Evolutionary conservation across 2,113 vertebrate species (phyloP).

Genomic region (Muscicapa adusta): DNA sequence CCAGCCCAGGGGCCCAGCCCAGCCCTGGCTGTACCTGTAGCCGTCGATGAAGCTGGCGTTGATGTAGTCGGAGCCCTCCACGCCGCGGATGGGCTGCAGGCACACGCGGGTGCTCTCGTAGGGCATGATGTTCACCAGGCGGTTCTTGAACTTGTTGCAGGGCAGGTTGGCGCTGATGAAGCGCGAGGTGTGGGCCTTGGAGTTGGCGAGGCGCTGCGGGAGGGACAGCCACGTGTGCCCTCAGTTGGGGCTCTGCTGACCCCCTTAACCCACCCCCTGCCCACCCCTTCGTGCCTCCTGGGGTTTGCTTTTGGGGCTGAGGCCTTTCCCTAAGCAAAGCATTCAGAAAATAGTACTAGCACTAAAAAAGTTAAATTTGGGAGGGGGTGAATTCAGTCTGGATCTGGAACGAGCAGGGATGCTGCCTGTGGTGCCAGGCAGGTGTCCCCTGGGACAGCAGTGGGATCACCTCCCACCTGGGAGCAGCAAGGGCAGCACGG

Average conservation of each 20-base stretch:
- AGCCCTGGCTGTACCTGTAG: slow-evolving; percentile 79
- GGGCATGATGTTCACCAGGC: slow-evolving; percentile 98
- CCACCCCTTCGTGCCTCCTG: rapidly evolving
- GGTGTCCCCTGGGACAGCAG: background rate
- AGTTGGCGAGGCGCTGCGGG: slow-evolving; percentile 92
- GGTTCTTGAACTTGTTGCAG: slow-evolving; percentile 99
- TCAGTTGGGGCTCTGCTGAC: background rate
- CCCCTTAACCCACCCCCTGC: rapidly evolving
- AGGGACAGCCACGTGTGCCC: background rate
- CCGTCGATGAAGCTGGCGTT: slow-evolving; percentile 96
- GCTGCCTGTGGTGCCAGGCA: background rate
- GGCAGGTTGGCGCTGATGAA: slow-evolving; percentile 99
- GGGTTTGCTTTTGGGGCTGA: background rate
- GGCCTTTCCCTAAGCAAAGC: background rate
- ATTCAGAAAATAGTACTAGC: background rate
- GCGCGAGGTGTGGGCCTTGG: slow-evolving; percentile 96
- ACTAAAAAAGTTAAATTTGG: background rate
- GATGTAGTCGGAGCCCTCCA: slow-evolving; percentile 97
- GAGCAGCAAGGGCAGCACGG: rapidly evolving
- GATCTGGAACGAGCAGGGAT: background rate
- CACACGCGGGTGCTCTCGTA: slow-evolving; percentile 95
- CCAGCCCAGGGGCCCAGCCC: too few relatives aligned
- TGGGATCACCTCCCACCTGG: background rate
- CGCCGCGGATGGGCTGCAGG: slow-evolving; percentile 94
- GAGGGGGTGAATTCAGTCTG: background rate